A percentile compares a stretch with the other conserved stretches of the same genome.
phyloP scores from a whole-genome alignment of 2,888 invertebrate genomes.

The Sarcophaga caerulescens region DNA sequence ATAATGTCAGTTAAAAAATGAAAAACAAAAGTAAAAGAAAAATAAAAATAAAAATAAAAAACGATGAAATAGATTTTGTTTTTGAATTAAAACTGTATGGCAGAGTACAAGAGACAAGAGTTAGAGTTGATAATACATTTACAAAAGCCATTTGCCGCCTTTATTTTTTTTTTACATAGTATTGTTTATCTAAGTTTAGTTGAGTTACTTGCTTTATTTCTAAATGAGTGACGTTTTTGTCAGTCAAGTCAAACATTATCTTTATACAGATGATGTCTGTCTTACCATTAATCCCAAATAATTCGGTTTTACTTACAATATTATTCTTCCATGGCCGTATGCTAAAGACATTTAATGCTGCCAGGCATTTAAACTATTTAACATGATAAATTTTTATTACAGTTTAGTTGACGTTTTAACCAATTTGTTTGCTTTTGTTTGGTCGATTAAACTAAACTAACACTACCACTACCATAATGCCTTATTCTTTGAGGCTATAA shows the following conservation, averaged over 20 bases:
- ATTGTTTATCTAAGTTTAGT: slow-evolving; percentile 39
- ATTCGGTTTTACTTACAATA: neutral
- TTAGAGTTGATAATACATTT: slow-evolving; percentile 36
- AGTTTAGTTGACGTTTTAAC: slow-evolving; percentile 20
- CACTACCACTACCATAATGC: neutral
- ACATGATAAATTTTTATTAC: slow-evolving; percentile 55
- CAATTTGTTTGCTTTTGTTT: slow-evolving; percentile 32
- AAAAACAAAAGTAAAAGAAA: slow-evolving; percentile 28
- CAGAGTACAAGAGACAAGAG: slow-evolving; percentile 56
- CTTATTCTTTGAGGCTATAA: slow-evolving; percentile 29
- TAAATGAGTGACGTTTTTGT: slow-evolving; percentile 51
- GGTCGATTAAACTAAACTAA: slow-evolving; percentile 36
- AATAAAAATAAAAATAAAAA: slow-evolving; percentile 15
- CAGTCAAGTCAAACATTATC: slow-evolving; percentile 62
- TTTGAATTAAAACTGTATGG: slow-evolving; percentile 58
- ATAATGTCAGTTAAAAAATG: slow-evolving; percentile 55
- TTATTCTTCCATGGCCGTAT: neutral
- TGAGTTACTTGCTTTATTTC: neutral
- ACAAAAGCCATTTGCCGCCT: slow-evolving; percentile 65
- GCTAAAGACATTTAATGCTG: slow-evolving; percentile 31
- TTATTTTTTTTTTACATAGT: neutral
- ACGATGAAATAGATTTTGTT: slow-evolving; percentile 9
- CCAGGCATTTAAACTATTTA: slow-evolving; percentile 38
- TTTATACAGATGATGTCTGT: slow-evolving; percentile 64
- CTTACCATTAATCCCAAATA: slow-evolving; percentile 55